Evolutionary conservation across 2,113 vertebrate species (phyloP).

Genomic region (Sorex araneus): DNA sequence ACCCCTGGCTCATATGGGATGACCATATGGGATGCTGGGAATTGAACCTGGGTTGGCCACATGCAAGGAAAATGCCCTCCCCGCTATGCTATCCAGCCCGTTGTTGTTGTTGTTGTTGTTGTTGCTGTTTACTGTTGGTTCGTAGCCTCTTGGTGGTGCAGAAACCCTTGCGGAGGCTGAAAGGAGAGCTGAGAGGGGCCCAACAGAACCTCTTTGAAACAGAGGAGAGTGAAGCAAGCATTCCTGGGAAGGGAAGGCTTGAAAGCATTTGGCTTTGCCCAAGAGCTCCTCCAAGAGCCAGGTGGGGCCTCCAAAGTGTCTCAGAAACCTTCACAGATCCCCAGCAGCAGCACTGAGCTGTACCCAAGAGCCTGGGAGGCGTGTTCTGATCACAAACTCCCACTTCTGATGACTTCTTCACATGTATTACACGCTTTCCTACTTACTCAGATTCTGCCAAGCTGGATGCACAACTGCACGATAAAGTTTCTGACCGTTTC

Average conservation of each 20-base stretch:
- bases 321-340: not conserved
- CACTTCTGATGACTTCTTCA: not conserved
- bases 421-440: not conserved
- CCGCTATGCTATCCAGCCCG: no score
- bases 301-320: not conserved
- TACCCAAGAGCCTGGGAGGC: not conserved
- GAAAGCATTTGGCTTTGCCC: not conserved
- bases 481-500: not conserved
- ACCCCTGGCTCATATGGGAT: no score
- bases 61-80: no score
- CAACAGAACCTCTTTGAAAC: not conserved
- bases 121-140: not conserved
- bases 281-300: not conserved
- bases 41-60: no score
- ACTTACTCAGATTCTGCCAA: not conserved
- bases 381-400: not conserved
- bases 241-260: not conserved
- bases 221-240: not conserved
- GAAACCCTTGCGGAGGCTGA: not conserved
- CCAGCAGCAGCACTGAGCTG: not conserved
- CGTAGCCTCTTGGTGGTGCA: not conserved
- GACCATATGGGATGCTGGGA: no score
- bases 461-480: not conserved
- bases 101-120: no score
- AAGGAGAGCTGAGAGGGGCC: not conserved